phyloP scores from a whole-genome alignment of 2,888 invertebrate genomes.

The Octonoba sinensis region DNA sequence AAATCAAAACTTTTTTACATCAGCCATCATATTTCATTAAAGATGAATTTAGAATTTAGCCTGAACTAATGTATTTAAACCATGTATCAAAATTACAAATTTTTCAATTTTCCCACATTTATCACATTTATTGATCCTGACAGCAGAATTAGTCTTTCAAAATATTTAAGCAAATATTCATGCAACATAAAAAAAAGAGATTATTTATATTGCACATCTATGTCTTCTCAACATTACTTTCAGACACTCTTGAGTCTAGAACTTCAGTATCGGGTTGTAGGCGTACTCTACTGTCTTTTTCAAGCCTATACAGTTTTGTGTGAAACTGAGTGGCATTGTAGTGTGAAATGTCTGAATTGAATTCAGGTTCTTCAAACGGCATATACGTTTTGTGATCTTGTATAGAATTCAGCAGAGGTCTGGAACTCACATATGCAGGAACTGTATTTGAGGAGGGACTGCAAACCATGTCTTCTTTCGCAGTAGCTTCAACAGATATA shows the following conservation, averaged over 20 bases:
- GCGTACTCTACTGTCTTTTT: conserved; percentile 28
- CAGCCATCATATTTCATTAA: too few relatives aligned
- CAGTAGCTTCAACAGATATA: conserved; percentile 49
- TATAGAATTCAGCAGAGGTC: conserved; percentile 25
- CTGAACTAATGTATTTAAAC: too few relatives aligned
- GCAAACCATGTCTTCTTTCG: conserved; percentile 33
- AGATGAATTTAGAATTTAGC: too few relatives aligned
- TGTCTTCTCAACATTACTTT: conserved; percentile 30
- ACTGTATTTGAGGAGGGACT: conserved; percentile 42
- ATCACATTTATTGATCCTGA: conserved; percentile 59
- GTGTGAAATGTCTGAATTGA: conserved; percentile 25
- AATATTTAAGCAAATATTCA: conserved; percentile 55
- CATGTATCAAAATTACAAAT: conserved; percentile 57
- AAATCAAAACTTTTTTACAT: too few relatives aligned
- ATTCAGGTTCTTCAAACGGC: conserved; percentile 29
- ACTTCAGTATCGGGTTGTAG: conserved; percentile 20
- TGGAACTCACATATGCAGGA: conserved; percentile 44
- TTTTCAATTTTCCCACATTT: conserved; percentile 35
- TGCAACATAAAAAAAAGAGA: conserved; percentile 26
- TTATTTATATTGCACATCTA: conserved; percentile 30
- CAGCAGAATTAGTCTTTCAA: conserved; percentile 51
- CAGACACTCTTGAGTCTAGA: conserved; percentile 21
- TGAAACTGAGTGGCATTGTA: conserved; percentile 12
- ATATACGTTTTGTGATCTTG: conserved; percentile 27
- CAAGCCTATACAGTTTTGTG: conserved; percentile 19